Percentiles rank a stretch among this genome's conserved stretches.
Conservation (phyloP, 2,113 vertebrate species). For the Chauna torquata region DNA sequence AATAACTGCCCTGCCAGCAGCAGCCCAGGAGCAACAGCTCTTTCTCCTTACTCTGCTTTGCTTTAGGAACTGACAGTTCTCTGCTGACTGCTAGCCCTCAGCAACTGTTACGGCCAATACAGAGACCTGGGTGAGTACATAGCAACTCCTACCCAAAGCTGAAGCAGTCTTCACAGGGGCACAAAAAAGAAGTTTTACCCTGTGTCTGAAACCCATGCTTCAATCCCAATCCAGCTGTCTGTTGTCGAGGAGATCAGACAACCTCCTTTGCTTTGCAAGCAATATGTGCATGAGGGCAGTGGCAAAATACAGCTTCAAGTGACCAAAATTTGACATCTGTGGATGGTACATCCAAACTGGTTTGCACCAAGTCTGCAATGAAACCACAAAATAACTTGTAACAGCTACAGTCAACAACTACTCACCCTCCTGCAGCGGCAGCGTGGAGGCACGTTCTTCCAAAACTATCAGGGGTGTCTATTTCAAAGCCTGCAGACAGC, state of each 20-base stretch:
- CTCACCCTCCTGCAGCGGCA: slow-evolving; percentile 97
- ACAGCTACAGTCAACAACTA: background rate
- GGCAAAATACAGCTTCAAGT: background rate
- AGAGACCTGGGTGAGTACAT: background rate
- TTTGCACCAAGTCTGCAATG: background rate
- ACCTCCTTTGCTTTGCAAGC: background rate
- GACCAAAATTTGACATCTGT: background rate
- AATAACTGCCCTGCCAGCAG: background rate
- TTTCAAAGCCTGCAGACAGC: slow-evolving; percentile 98
- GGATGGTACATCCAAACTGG: background rate
- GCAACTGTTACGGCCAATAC: rapidly evolving
- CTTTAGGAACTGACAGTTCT: background rate
- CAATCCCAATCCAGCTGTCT: background rate
- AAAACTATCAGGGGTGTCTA: slow-evolving; percentile 94
- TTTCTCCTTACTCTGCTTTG: background rate
- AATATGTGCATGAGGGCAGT: background rate
- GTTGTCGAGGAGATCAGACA: background rate
- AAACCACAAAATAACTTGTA: background rate
- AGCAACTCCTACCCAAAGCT: background rate
- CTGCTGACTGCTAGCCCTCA: background rate
- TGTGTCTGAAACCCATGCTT: background rate
- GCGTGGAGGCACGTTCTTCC: slow-evolving; percentile 97
- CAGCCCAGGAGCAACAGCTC: background rate
- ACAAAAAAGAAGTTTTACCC: background rate
- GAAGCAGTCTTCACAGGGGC: background rate